Conservation (phyloP, 2,888 invertebrate species). For the Rhyacophila evoluta region DNA sequence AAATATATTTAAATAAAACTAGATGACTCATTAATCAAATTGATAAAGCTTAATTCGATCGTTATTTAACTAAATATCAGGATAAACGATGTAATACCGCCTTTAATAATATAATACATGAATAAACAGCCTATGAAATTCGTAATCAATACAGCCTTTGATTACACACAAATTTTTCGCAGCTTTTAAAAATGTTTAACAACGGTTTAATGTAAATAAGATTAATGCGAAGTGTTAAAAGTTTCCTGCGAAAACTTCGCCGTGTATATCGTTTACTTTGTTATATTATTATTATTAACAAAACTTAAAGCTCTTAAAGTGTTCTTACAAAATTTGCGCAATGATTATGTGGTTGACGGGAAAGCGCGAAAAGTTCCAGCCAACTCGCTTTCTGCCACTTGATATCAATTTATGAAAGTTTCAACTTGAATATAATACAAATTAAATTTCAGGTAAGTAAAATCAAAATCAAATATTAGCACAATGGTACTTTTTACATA, state of each 20-base stretch:
- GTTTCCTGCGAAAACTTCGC: background rate
- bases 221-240: background rate
- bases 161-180: background rate
- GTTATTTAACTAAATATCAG: too few relatives aligned
- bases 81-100: too few relatives aligned
- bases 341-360: conserved; percentile 19
- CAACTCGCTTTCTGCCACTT: background rate
- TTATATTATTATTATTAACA: background rate
- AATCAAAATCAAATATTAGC: background rate
- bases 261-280: background rate
- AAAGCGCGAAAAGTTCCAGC: background rate
- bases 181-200: background rate
- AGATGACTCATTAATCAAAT: too few relatives aligned
- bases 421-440: background rate
- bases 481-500: too few relatives aligned
- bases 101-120: too few relatives aligned
- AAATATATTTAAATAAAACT: too few relatives aligned
- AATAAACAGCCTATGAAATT: too few relatives aligned
- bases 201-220: background rate
- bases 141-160: background rate
- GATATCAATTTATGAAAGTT: background rate
- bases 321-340: background rate
- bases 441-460: background rate
- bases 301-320: conserved; percentile 2
- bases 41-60: too few relatives aligned